Conservation (phyloP, 2,797 vertebrate species). For the Serranus cabrilla region DNA sequence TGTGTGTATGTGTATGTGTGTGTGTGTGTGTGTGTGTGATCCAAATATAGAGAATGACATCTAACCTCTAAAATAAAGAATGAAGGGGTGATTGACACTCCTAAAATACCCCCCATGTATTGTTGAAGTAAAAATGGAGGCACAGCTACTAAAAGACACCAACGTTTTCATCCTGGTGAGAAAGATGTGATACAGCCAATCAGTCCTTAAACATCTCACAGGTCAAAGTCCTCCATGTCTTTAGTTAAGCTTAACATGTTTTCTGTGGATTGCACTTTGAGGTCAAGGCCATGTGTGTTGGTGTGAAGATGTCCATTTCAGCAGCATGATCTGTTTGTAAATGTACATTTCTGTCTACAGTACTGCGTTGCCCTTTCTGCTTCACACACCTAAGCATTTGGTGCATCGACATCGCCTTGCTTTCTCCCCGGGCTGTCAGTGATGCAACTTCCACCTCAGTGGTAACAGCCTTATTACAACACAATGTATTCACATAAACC, state of each 20-base stretch:
- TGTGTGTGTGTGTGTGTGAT: conserved; percentile 30
- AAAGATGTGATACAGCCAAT: conserved; percentile 44
- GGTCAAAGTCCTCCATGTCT: conserved; percentile 21
- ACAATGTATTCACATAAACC: conserved; percentile 28
- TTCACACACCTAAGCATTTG: conserved; percentile 63
- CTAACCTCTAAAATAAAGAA: conserved; percentile 64
- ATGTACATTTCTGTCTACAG: conserved; percentile 21
- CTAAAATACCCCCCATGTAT: conserved; percentile 48
- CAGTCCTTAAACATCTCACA: conserved; percentile 7
- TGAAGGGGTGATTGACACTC: conserved; percentile 62
- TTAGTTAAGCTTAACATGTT: conserved; percentile 16
- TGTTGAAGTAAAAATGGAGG: conserved; percentile 61
- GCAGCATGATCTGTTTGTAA: conserved; percentile 17
- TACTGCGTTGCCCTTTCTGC: conserved; percentile 28
- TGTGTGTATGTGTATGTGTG: conserved; percentile 37
- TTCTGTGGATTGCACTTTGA: conserved; percentile 31
- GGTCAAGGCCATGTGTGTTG: conserved; percentile 38
- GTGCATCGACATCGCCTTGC: conserved; percentile 67
- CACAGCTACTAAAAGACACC: conserved; percentile 26
- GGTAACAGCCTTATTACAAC: conserved; percentile 16
- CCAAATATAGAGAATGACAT: conserved; percentile 77
- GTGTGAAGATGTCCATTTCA: conserved; percentile 28
- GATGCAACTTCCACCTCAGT: conserved; percentile 55
- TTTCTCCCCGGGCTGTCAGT: conserved; percentile 34
- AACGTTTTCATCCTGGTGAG: conserved; percentile 50